Evolutionary conservation across 2,888 invertebrate genomes (phyloP), one percentile per base, ranked within the genome.

Genomic region (Drosophila stalkeri): DNA sequence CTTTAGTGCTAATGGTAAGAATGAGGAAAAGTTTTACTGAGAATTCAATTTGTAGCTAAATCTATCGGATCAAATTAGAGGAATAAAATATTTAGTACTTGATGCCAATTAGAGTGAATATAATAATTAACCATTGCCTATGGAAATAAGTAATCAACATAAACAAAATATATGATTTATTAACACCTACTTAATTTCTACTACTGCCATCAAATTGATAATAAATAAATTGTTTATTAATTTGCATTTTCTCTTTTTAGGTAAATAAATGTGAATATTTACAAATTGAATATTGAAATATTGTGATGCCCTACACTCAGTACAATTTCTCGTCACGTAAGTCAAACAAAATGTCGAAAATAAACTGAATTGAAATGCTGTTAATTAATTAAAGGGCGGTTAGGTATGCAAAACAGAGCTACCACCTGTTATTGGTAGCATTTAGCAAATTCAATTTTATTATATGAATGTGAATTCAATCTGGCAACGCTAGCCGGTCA

Each of bases 371-470:
- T 43, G 2, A 47, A 64, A 57, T 64, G 20, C 14, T 20, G 39
- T 47, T 56, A 56, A 59, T 54, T 43, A 54, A 61, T 56, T 20
- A 37, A 31, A 33, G 1, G n/a, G 8, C 14, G n/a, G 54, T 67
- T 49, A 31, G 52, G 47, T 39, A 71, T 65, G 46, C 57, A 57
- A 64, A 67, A 72, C 72, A 73, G 84, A 54, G 87, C 75, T 83
- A 89, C 89, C 89, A 84, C 84, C 84, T 84, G 84, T 84, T 84
- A 84, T 89, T 68, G 64, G 61, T 56, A 52, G 52, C 60, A 72
- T 60, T 69, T 52, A 46, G 46, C 18, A 39, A 61, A 60, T 61
- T 49, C 47, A 46, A 14, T 69, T 81, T 74, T 71, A 75, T 72
- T 75, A 57, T 73, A 39, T 46, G 49, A 18, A 41, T 37, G 62